Evolutionary conservation across 2,888 invertebrate genomes (phyloP), one percentile per base, ranked within the genome.

Genomic region (Folsomia manolachei): DNA sequence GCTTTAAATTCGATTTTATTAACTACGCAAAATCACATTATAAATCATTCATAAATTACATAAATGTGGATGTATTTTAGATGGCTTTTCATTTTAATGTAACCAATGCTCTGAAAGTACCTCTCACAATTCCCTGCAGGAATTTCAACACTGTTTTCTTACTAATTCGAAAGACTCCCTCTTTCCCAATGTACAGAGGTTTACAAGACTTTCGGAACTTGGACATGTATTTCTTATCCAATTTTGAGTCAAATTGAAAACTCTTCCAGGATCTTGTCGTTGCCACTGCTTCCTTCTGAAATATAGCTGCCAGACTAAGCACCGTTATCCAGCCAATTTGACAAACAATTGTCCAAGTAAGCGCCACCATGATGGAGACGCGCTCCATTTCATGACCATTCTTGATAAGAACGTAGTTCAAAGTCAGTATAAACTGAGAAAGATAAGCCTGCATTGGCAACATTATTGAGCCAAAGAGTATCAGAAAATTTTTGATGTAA

Each of bases 101-200:
- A 51, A 51, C 51, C 9, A 51, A 14, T 14, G 64, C 27, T 26
- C 64, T 64, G 27, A 64, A 64, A 4, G 64, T 64, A 9, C 64
- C 64, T 27, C 64, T 14, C 26, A 64, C 19, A 14, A 27, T 64
- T 64, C 64, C 64, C 27, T 64, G 64, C n/a, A 64, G n/a, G n/a
- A n/a, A n/a, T n/a, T n/a, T n/a, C n/a, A n/a, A n/a, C n/a, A n/a
- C n/a, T n/a, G n/a, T n/a, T n/a, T 18, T 18, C 27, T 25, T 25
- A 27, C 26, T 25, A 27, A 64, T 64, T 2, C 4, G 26, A 27
- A 27, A 64, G 2, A 64, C 64, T 27, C 64, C 64, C 14, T 64
- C 27, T 4, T 19, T 2, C 4, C 64, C 64, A 14, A 64, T n/a
- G 2, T 19, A n/a, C 2, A 64, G 27, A 9, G 64, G 64, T 27